Base-by-base conservation (phyloP, 2,797 vertebrate species). In the Lophius americanus region DNA sequence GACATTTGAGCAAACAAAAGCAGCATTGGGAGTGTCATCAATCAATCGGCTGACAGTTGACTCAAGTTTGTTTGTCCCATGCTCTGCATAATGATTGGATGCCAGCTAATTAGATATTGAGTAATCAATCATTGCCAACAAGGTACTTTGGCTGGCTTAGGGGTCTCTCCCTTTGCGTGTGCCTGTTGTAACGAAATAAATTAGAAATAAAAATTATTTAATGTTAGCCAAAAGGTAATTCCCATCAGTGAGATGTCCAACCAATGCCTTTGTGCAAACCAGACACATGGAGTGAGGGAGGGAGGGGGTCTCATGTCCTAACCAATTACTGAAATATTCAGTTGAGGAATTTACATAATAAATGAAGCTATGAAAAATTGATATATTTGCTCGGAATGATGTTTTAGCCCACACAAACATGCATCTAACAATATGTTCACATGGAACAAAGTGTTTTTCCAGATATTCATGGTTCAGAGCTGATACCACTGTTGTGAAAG, bases 121-220 rank as follows among this genome's bases (percentile, higher is more conserved):
- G 96, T 98, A 94, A 99, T 99, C 97, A 98, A 98, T 99, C 97
- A 98, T 97, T 97, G 97, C 97, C 97, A 98, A 98, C 95, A 84
- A 99, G 97, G 94, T 95, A 95, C 94, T 92, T 92, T 93, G 92
- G 95, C 95, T 93, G 89, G 94, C 94, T 92, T 93, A 94, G 92
- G 94, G 94, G 92, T 94, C 85, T 83, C 86, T 86, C 88, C 92
- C 81, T 83, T 80, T 75, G 91, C 89, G 85, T 92, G 92, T 87
- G 90, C 84, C 91, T 75, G 73, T 86, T 92, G 88, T 93, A 91
- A 91, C 84, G 86, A 91, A 91, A 89, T 91, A 92, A 93, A 92
- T 89, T 89, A 90, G 82, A 92, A 92, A 91, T 89, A 89, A 89
- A 88, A 92, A 89, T 88, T 88, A 88, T 92, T 88, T 89, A 81